Evolutionary conservation across 2,888 invertebrate species (phyloP), one percentile per base, ranked within the genome.

Genomic region (Pantelozetes paolii): DNA sequence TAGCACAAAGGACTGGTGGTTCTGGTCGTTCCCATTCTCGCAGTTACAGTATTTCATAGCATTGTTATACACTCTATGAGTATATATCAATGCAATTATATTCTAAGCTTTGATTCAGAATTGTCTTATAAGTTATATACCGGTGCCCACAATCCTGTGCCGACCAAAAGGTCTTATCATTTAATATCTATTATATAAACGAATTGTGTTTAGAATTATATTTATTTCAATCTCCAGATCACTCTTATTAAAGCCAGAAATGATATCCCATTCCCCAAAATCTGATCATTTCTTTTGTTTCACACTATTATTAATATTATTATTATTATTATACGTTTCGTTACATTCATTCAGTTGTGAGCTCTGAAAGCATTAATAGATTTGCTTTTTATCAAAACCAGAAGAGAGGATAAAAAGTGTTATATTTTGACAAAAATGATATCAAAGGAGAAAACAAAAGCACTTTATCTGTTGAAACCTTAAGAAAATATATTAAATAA

Each of bases 351-450:
- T 36, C 64, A 64, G 64, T 64, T 2, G n/a, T 32, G 11, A 36
- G 2, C 64, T 64, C 64, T 20, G 18, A 64, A n/a, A 28, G 18
- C 36, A n/a, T 64, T 64, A 64, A 64, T 64, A 64, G 64, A 64
- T 64, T 64, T 64, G 20, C 36, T 64, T n/a, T 36, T 6, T 36
- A 64, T 36, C 32, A 64, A 36, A n/a, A 64, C 26, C 57, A 57
- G 20, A n/a, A n/a, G 5, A 64, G 32, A 64, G 18, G 36, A 57
- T 57, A 59, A 36, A 64, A 64, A 64, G n/a, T 36, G 64, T 64
- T 36, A 64, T 64, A 64, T 64, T 64, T 64, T 64, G 64, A 64
- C 64, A 64, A 64, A 64, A 64, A 30, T 64, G n/a, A 64, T 36
- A 30, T 6, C 32, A 64, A 26, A 13, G 20, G 36, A 2, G 9